Percentiles rank a stretch among this genome's conserved stretches.
These are phyloP conservation scores for Pteria penguin DNA, from an alignment of 2,888 invertebrate species.

Conservation along the genomic window DNA sequence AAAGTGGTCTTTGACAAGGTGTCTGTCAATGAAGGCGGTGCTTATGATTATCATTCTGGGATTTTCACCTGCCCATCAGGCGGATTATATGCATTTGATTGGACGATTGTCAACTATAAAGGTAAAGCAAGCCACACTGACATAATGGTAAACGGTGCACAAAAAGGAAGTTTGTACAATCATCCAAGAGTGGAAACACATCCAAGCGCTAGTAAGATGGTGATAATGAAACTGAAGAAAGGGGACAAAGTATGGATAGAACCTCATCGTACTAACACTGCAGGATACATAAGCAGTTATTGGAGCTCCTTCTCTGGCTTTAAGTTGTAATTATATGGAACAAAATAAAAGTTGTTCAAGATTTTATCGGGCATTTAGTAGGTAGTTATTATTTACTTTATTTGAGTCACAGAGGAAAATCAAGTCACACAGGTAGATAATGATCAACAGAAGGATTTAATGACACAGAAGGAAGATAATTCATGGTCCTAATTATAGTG, in stretches of 20 bases:
- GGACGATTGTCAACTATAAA: not conserved
- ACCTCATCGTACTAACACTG: too few relatives aligned
- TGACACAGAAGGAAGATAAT: too few relatives aligned
- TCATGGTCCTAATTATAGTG: too few relatives aligned
- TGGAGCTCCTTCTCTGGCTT: too few relatives aligned
- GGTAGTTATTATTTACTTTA: too few relatives aligned
- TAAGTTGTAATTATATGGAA: too few relatives aligned
- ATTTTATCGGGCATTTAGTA: too few relatives aligned
- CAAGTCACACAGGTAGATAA: too few relatives aligned
- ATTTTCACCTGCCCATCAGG: not conserved
- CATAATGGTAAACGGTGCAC: not conserved
- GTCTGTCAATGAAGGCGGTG: not conserved
- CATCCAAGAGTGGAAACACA: not conserved
- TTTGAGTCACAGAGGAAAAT: too few relatives aligned
- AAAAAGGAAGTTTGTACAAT: not conserved
- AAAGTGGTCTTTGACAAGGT: not conserved
- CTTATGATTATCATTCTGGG: not conserved
- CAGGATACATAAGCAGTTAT: too few relatives aligned
- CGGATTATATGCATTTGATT: not conserved
- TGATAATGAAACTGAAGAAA: not conserved
- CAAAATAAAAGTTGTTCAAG: too few relatives aligned
- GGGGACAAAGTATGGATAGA: not conserved
- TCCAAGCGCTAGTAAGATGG: not conserved
- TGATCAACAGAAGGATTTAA: too few relatives aligned
- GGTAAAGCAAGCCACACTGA: not conserved